Base-by-base conservation (phyloP, 2,888 invertebrate species). In the Mesoligia furuncula region DNA sequence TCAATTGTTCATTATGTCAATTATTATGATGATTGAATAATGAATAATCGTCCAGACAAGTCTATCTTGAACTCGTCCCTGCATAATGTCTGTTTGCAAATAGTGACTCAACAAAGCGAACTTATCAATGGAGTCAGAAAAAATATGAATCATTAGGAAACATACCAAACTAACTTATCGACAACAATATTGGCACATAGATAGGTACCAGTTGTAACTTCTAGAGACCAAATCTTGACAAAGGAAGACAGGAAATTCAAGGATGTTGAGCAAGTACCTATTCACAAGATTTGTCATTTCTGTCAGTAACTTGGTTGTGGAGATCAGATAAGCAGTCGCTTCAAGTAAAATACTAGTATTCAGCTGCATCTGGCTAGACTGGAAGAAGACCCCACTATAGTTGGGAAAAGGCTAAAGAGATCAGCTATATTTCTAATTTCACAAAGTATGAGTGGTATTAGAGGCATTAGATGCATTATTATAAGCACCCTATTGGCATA, bases 61-160 rank as follows among this genome's bases (percentile, higher is more conserved):
- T 69, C 45, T 69, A 54, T 39, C 62, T 36, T 24, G 8, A 20
- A 11, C 9, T 48, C 2, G 27, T n/a, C 11, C 3, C 20, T n/a
- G 24, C n/a, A 31, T 64, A 48, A 57, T 5, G 24, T 48, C 51
- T 73, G 59, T 73, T 73, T 77, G 70, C 61, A 77, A 54, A 67
- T 31, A 70, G 67, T 83, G 85, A 85, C 61, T 83, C 83, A 81
- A 81, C 83, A 85, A 73, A 68, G 36, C 13, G 27, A 70, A 48
- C 65, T 61, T 70, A 59, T 57, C 59, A 70, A 84, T 70, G 61
- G 54, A 79, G 51, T n/a, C 27, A 27, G 51, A 54, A 64, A 45
- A 68, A 69, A 45, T 48, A 72, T 80, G 80, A 80, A 69, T 75
- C 80, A 83, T 61, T 61, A 59, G 24, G 39, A 80, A 65, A 54